Evolutionary conservation across 2,797 vertebrate genomes (phyloP).

Genomic region (Hybognathus amarus): DNA sequence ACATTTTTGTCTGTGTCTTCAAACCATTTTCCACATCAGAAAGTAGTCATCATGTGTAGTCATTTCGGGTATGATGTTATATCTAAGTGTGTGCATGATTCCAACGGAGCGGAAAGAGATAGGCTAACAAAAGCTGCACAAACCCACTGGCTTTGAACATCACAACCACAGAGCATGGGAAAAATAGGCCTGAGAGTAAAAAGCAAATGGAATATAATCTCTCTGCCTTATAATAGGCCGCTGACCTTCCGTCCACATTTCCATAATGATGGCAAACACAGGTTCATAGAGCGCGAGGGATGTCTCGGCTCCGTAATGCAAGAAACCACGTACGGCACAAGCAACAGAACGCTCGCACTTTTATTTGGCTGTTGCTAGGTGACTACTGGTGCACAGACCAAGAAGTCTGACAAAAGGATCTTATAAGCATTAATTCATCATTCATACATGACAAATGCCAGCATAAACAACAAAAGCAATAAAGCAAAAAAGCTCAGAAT

Average conservation of each 20-base stretch:
- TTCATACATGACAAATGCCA: slow-evolving; percentile 1
- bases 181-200: slow-evolving; percentile 9
- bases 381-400: slow-evolving; percentile 33
- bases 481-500: background rate
- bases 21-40: slow-evolving; percentile 58
- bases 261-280: slow-evolving; percentile 25
- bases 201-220: slow-evolving; percentile 28
- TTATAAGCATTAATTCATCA: slow-evolving; percentile 19
- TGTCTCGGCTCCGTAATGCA: slow-evolving; percentile 5
- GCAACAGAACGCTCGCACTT: slow-evolving; percentile 44
- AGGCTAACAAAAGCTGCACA: slow-evolving; percentile 34
- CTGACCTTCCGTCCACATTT: slow-evolving; percentile 23
- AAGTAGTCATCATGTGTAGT: slow-evolving; percentile 51
- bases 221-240: background rate
- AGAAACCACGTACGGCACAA: slow-evolving; percentile 29
- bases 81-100: slow-evolving; percentile 14
- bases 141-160: slow-evolving; percentile 34
- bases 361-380: slow-evolving; percentile 63
- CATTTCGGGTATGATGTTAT: slow-evolving; percentile 24
- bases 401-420: slow-evolving; percentile 26
- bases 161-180: slow-evolving; percentile 8
- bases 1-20: slow-evolving; percentile 55
- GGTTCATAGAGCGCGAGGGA: background rate
- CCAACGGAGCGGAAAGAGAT: slow-evolving; percentile 21
- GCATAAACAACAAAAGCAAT: background rate